These are phyloP conservation scores for Oxyura jamaicensis DNA, from an alignment of 2,113 vertebrate genomes.

Conservation along the genomic window DNA sequence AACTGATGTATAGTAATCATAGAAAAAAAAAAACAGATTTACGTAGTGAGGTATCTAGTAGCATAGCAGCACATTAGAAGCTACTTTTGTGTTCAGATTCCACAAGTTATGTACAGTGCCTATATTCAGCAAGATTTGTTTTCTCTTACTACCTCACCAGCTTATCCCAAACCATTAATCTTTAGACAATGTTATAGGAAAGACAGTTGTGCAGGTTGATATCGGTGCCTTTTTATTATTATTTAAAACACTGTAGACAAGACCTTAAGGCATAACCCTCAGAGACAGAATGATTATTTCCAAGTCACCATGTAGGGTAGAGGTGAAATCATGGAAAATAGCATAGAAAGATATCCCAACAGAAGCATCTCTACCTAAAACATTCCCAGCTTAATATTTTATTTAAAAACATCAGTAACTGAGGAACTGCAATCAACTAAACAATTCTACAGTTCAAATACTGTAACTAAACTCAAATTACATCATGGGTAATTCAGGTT, in stretches of 20 bases:
- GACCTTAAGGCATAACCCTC: not conserved
- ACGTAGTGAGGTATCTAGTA: not conserved
- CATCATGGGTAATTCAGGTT: not conserved
- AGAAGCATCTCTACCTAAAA: not conserved
- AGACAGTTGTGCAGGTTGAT: not conserved
- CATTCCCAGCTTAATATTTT: not conserved
- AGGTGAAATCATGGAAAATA: not conserved
- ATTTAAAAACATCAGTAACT: not conserved
- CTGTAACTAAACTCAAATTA: not conserved
- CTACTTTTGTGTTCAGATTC: not conserved
- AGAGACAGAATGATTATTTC: not conserved
- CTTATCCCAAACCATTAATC: not conserved
- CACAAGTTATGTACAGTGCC: not conserved
- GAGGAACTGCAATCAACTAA: not conserved
- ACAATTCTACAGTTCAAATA: not conserved
- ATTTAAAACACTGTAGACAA: not conserved
- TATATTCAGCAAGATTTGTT: not conserved
- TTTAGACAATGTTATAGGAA: not conserved
- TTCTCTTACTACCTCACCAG: not conserved
- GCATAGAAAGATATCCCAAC: not conserved
- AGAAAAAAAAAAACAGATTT: not conserved
- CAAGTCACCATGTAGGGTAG: fast-evolving
- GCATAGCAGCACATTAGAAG: not conserved
- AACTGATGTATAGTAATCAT: not conserved
- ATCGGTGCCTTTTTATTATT: not conserved